Conservation (phyloP, 2,797 vertebrate species). For the Euthynnus affinis region DNA sequence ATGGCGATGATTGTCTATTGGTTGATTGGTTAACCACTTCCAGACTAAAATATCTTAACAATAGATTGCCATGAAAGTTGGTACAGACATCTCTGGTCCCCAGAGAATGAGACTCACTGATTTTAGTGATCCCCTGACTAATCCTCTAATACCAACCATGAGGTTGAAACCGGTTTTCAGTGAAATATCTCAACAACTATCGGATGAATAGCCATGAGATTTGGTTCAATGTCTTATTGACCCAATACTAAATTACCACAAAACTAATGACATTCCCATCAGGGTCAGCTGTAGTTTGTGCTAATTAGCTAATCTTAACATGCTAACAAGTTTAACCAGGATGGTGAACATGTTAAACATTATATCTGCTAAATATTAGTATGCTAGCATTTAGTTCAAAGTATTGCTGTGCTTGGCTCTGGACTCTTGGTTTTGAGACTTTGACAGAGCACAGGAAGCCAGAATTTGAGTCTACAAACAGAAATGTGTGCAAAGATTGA, state of each 20-base stretch:
- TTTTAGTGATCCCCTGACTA: no score
- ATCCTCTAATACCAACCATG: no score
- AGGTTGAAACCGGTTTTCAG: no score
- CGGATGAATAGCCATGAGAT: neutral
- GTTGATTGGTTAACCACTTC: neutral
- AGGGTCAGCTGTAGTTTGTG: no score
- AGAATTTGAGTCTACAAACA: neutral
- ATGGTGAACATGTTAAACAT: neutral
- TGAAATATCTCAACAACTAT: neutral
- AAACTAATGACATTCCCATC: neutral
- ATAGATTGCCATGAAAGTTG: no score
- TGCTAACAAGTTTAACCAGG: no score
- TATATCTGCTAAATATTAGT: neutral
- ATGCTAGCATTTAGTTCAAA: neutral
- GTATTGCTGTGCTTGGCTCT: no score
- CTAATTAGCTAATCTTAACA: neutral
- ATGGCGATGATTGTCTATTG: neutral
- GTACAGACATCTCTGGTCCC: no score
- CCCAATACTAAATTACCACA: neutral
- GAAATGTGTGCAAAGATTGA: conserved; percentile 10
- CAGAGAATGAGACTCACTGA: no score
- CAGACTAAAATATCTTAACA: neutral
- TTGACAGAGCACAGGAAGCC: neutral
- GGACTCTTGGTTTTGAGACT: neutral
- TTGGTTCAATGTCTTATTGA: neutral